Evolutionary conservation across 2,797 vertebrate species (phyloP), one percentile per base, ranked within the genome.

Genomic region (Gorsachius magnificus): DNA sequence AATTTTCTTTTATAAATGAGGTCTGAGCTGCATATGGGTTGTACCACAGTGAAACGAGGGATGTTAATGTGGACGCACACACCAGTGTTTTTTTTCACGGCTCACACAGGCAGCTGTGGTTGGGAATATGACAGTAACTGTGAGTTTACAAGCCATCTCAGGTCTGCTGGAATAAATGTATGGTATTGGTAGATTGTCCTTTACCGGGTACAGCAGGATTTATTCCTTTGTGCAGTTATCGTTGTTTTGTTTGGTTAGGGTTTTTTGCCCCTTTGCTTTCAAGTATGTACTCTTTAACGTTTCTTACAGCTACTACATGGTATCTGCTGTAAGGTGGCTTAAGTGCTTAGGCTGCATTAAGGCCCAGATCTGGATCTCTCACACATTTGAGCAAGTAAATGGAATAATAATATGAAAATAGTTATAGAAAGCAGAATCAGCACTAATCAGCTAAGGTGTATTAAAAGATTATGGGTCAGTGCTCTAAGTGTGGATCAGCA

Each of bases 361-460:
- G 53, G 36, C 18, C 51, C 24, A 71, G 89, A 81, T 93, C 74
- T 94, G 36, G 48, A 91, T 85, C 64, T 83, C 43, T 72, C 69
- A 83, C 70, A 22, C 76, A 72, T 65, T 26, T 86, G 61, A 78
- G 22, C 33, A 83, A 89, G 68, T 85, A 74, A 60, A 51, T 57
- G 60, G 92, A 91, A 80, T 89, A 94, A 74, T 71, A 68, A 48
- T 10, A 35, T 74, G 50, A 75, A 91, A 94, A 83, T 26, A 87
- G 74, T 43, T 94, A 24, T 0, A 87, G 84, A 89, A 89, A 81
- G 84, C 94, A 96, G 93, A 89, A 96, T 89, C 89, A 87, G 89
- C 92, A 87, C 56, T 92, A 56, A 87, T 90, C 90, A 90, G 86
- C 65, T 91, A 83, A 71, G 33, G 71, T 74, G 53, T 60, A 74